phyloP scores from a whole-genome alignment of 2,113 vertebrate species.

The Brachirus orientalis region DNA sequence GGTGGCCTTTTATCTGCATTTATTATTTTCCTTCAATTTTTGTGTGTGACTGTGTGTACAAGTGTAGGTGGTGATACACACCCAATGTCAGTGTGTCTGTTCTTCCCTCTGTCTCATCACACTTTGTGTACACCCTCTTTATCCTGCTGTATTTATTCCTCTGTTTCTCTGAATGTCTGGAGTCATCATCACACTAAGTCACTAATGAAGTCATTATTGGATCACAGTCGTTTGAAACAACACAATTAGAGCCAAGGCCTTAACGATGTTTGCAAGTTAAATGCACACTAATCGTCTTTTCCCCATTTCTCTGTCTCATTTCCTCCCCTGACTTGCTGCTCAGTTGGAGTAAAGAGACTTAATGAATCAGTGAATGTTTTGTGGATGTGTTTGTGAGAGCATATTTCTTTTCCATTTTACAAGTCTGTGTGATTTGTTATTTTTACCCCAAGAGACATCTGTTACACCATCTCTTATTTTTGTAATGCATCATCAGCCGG shows the following conservation, averaged over 20 bases:
- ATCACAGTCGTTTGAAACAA: slow-evolving; percentile 79
- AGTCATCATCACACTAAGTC: slow-evolving; percentile 72
- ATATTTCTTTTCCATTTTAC: slow-evolving; percentile 66
- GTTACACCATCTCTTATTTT: slow-evolving; percentile 81
- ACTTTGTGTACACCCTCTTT: background rate
- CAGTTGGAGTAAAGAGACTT: slow-evolving; percentile 63
- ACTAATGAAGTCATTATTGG: slow-evolving; percentile 84
- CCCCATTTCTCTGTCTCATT: slow-evolving; percentile 61
- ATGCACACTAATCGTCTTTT: slow-evolving; percentile 66
- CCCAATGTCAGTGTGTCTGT: too few relatives aligned
- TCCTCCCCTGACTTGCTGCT: slow-evolving; percentile 53
- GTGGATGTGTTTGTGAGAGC: slow-evolving; percentile 54
- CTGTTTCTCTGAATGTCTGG: slow-evolving; percentile 47
- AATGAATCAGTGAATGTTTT: slow-evolving; percentile 73
- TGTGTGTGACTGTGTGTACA: slow-evolving; percentile 12
- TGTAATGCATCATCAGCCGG: slow-evolving; percentile 83
- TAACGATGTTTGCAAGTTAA: slow-evolving; percentile 81
- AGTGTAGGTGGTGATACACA: too few relatives aligned
- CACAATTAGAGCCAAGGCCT: slow-evolving; percentile 75
- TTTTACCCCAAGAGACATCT: slow-evolving; percentile 80
- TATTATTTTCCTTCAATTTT: slow-evolving; percentile 35
- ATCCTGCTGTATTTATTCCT: slow-evolving; percentile 39
- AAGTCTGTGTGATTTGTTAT: slow-evolving; percentile 80
- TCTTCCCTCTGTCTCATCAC: slow-evolving; percentile 14
- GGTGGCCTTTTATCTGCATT: slow-evolving; percentile 30